Evolutionary conservation across 2,113 vertebrate species (phyloP).

Genomic region (Crotalus helleri): DNA sequence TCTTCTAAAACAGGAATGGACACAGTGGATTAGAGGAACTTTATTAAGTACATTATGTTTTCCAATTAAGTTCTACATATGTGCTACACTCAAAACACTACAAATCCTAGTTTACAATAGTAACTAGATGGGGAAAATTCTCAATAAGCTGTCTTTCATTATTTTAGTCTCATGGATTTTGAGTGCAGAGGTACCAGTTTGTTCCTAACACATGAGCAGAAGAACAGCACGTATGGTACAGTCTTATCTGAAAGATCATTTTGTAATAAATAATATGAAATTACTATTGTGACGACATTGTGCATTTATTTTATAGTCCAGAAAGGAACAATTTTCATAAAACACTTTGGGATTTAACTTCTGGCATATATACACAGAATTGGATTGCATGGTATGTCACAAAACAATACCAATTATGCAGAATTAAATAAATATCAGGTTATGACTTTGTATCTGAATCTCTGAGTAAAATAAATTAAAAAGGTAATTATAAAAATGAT

Average conservation of each 20-base stretch:
- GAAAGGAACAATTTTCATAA: not conserved
- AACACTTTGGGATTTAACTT: not conserved
- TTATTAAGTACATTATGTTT: not conserved
- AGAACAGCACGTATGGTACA: not conserved
- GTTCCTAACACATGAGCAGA: not conserved
- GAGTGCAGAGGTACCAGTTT: not conserved
- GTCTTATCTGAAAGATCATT: not conserved
- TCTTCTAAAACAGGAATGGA: not conserved
- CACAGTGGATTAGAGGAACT: not conserved
- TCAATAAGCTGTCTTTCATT: not conserved
- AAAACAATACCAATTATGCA: not conserved
- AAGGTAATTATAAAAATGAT: not conserved
- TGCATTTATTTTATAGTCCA: not conserved
- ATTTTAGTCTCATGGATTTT: not conserved
- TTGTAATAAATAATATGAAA: not conserved
- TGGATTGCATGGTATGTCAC: not conserved
- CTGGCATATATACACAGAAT: not conserved
- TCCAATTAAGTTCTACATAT: not conserved
- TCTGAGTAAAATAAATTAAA: not conserved
- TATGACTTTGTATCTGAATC: conserved; percentile 11
- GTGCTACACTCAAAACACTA: not conserved
- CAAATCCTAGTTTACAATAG: not conserved
- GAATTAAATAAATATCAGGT: not conserved
- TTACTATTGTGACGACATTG: not conserved
- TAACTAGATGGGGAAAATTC: not conserved